phyloP scores from a whole-genome alignment of 2,797 vertebrate species.

The Characodon lateralis region DNA sequence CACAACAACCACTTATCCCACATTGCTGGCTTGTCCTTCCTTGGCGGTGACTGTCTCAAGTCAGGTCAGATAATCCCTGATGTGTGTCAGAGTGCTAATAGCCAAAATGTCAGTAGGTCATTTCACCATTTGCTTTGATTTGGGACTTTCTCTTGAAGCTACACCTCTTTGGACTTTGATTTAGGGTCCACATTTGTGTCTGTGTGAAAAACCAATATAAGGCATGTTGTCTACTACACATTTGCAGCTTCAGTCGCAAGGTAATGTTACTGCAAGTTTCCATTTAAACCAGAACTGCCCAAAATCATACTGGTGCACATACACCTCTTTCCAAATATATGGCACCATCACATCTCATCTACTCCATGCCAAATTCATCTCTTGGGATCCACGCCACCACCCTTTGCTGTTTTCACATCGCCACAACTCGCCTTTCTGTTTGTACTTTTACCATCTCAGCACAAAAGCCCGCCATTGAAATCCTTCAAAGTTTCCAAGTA shows the following conservation, averaged over 20 bases:
- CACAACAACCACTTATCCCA: neutral
- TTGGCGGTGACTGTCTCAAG: neutral
- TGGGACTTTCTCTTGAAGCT: neutral
- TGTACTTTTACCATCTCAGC: conserved; percentile 46
- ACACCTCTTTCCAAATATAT: conserved; percentile 39
- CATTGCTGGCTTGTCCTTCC: neutral
- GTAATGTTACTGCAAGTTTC: conserved; percentile 35
- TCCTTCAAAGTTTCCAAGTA: conserved; percentile 58
- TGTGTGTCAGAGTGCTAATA: neutral
- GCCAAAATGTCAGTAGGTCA: neutral
- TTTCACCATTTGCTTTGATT: neutral
- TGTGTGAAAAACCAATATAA: neutral
- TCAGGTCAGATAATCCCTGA: neutral
- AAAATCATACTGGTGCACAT: conserved; percentile 30
- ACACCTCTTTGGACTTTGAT: neutral
- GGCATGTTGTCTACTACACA: neutral
- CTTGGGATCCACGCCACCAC: conserved; percentile 35
- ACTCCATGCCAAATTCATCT: conserved; percentile 35
- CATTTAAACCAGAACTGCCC: conserved; percentile 38
- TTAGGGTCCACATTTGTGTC: neutral
- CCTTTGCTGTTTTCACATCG: conserved; percentile 39
- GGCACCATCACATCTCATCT: conserved; percentile 20
- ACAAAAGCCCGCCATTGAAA: conserved; percentile 31
- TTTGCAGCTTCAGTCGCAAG: conserved; percentile 33
- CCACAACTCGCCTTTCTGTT: conserved; percentile 31